Evolutionary conservation across 2,888 invertebrate species (phyloP).

Genomic region (Ichneumon xanthorius): DNA sequence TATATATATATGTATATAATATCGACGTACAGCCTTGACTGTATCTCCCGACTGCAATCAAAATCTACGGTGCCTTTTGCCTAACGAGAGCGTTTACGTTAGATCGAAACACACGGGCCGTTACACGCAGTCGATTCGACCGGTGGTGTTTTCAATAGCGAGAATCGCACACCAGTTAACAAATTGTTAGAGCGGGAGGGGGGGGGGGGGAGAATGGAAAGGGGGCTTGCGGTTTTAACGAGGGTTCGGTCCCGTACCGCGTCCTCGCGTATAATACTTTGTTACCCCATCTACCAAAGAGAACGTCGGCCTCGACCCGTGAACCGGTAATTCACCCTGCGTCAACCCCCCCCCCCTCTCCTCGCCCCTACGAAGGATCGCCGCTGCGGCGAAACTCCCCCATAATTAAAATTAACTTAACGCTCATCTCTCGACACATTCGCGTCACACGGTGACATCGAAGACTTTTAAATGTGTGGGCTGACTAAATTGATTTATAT

Average conservation of each 20-base stretch:
- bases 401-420: slow-evolving; percentile 81
- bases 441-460: background rate
- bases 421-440: slow-evolving; percentile 50
- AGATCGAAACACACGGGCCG: slow-evolving; percentile 20
- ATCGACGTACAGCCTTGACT: background rate
- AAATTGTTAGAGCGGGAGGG: slow-evolving; percentile 80
- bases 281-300: slow-evolving; percentile 81
- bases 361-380: slow-evolving; percentile 52
- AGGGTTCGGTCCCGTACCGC: slow-evolving; percentile 74
- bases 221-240: slow-evolving; percentile 81
- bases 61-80: slow-evolving; percentile 43
- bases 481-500: background rate
- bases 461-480: background rate
- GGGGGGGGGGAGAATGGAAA: slow-evolving; percentile 45
- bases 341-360: slow-evolving; percentile 6
- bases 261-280: slow-evolving; percentile 81
- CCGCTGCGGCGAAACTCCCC: slow-evolving; percentile 72
- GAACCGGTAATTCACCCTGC: slow-evolving; percentile 63
- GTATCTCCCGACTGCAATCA: slow-evolving; percentile 36
- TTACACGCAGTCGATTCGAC: slow-evolving; percentile 51
- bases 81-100: slow-evolving; percentile 61
- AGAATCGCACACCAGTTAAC: slow-evolving; percentile 80
- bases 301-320: slow-evolving; percentile 55
- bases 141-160: slow-evolving; percentile 27
- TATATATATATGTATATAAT: background rate